phyloP scores from a whole-genome alignment of 2,113 vertebrate species.

The Pan paniscus region DNA sequence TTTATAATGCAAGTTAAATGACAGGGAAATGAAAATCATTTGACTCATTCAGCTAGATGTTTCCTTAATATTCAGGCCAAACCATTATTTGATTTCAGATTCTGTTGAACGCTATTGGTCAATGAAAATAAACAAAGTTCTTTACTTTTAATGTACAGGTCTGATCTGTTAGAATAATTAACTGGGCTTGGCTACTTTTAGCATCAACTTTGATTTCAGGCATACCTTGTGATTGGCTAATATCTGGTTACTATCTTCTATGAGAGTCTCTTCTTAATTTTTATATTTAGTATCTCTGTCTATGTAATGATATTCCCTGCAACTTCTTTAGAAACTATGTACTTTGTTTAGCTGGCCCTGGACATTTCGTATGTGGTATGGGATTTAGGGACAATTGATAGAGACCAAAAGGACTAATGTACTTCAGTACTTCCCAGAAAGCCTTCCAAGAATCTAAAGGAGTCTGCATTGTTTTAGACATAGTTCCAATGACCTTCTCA shows the following conservation, averaged over 20 bases:
- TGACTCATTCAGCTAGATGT: background rate
- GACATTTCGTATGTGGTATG: background rate
- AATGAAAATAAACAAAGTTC: background rate
- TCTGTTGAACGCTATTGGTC: background rate
- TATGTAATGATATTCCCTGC: background rate
- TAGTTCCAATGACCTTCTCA: background rate
- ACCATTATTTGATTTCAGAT: constrained; percentile 23
- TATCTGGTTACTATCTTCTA: background rate
- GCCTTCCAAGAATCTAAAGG: background rate
- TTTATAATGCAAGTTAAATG: background rate
- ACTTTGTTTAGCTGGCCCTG: background rate
- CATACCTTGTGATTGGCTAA: background rate
- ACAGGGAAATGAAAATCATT: background rate
- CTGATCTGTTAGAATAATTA: background rate
- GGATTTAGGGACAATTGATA: background rate
- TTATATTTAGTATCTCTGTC: background rate
- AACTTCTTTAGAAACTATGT: background rate
- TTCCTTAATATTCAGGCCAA: background rate
- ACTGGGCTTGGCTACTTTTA: background rate
- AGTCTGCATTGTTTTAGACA: background rate
- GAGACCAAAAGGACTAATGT: background rate
- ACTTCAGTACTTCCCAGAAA: background rate
- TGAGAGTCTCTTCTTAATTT: background rate
- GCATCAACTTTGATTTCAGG: background rate
- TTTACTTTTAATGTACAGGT: background rate